Percentiles rank a stretch among this genome's conserved stretches.
phyloP scores from a whole-genome alignment of 2,888 invertebrate species.

The Thelaira solivaga region DNA sequence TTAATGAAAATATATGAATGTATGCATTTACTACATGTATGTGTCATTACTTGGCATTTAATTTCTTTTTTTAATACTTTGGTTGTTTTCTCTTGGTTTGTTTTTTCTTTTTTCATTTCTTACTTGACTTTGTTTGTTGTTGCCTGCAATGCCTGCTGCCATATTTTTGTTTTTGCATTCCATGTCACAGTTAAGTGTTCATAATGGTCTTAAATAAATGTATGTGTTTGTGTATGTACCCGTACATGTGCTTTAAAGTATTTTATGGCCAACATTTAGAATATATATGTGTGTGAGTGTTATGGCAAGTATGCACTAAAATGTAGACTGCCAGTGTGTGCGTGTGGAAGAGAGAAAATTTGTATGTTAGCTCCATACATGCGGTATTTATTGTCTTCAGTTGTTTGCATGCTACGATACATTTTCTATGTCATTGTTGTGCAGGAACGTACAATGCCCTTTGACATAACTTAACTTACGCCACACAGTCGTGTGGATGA shows the following conservation, averaged over 20 bases:
- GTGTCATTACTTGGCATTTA: slow-evolving; percentile 7
- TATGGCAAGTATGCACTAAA: background rate
- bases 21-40: no score
- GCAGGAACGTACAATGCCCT: slow-evolving; percentile 42
- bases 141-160: background rate
- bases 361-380: background rate
- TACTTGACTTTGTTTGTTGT: background rate
- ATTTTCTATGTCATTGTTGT: slow-evolving; percentile 37
- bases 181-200: slow-evolving; percentile 20
- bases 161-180: background rate
- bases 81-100: background rate
- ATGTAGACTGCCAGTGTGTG: background rate
- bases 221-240: no score
- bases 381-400: background rate
- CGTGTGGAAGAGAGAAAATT: background rate
- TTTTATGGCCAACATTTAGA: slow-evolving; percentile 18
- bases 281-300: background rate
- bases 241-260: background rate
- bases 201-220: slow-evolving; percentile 35
- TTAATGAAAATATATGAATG: slow-evolving; percentile 10
- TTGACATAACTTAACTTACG: slow-evolving; percentile 45
- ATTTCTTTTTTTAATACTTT: background rate
- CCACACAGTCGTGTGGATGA: background rate
- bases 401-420: slow-evolving; percentile 5
- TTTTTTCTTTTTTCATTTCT: background rate